Evolutionary conservation across 1,140 invertebrate genomes (phyloP).

Genomic region (Hermetia illucens): DNA sequence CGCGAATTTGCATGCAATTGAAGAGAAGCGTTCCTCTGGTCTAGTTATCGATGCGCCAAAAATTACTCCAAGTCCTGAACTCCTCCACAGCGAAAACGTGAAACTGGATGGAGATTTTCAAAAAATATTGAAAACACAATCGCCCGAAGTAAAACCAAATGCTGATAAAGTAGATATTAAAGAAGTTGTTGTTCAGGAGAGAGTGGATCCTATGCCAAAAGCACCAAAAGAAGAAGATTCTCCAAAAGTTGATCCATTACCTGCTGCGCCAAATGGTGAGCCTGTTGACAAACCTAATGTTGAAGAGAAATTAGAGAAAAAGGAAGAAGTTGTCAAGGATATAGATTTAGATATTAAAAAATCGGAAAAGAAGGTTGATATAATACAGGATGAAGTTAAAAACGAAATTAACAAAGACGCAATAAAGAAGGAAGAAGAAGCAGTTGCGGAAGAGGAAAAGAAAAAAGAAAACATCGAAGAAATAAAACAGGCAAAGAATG

Average conservation of each 20-base stretch:
- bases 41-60: constrained; percentile 14
- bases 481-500: constrained; percentile 30
- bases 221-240: background rate
- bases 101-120: background rate
- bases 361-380: constrained; percentile 7
- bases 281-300: background rate
- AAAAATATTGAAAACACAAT: background rate
- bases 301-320: constrained; percentile 8
- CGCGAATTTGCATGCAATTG: constrained; percentile 64
- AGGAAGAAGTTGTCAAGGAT: constrained; percentile 2
- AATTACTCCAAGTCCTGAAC: constrained; percentile 10
- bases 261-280: no score
- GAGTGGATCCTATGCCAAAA: no score
- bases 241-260: background rate
- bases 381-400: constrained; percentile 6
- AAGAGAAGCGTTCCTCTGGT: constrained; percentile 37
- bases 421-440: constrained; percentile 39
- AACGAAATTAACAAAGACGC: constrained; percentile 21
- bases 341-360: constrained; percentile 9
- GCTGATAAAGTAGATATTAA: constrained; percentile 1
- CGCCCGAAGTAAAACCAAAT: background rate
- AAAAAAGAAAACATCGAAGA: constrained; percentile 30
- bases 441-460: constrained; percentile 31
- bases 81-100: constrained; percentile 16
- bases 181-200: background rate